These are phyloP conservation scores for Lepidostoma basale DNA, from an alignment of 1,140 invertebrate species.

Conservation along the genomic window DNA sequence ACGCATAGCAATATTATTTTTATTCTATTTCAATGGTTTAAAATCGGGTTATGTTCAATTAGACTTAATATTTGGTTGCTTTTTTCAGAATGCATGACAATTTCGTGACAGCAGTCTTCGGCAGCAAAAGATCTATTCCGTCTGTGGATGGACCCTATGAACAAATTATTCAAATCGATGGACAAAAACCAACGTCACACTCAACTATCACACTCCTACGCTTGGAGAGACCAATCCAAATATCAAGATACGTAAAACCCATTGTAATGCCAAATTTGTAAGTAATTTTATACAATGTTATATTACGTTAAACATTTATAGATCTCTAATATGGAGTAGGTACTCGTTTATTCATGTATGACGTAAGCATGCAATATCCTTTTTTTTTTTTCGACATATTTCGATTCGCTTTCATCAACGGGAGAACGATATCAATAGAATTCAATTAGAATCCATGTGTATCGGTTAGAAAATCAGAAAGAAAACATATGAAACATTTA, in stretches of 20 bases:
- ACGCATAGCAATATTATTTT: too few species aligned
- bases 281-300: constrained; percentile 44
- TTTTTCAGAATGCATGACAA: constrained; percentile 62
- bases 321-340: too few species aligned
- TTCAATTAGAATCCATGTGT: too few species aligned
- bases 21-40: constrained; percentile 1
- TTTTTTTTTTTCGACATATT: too few species aligned
- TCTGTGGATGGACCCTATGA: constrained; percentile 69
- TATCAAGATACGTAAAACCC: constrained; percentile 68
- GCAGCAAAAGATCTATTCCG: constrained; percentile 63
- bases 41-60: background rate
- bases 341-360: too few species aligned
- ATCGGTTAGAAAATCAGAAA: too few species aligned
- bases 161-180: constrained; percentile 65
- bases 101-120: constrained; percentile 69
- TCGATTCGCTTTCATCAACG: too few species aligned
- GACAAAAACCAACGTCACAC: constrained; percentile 58
- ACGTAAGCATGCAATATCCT: too few species aligned
- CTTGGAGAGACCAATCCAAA: constrained; percentile 60
- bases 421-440: too few species aligned
- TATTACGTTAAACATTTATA: too few species aligned
- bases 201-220: constrained; percentile 65
- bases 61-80: background rate
- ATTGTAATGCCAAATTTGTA: constrained; percentile 57
- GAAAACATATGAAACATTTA: too few species aligned